Base-by-base conservation (phyloP, 2,113 vertebrate species). In the Seriola quinqueradiata region DNA sequence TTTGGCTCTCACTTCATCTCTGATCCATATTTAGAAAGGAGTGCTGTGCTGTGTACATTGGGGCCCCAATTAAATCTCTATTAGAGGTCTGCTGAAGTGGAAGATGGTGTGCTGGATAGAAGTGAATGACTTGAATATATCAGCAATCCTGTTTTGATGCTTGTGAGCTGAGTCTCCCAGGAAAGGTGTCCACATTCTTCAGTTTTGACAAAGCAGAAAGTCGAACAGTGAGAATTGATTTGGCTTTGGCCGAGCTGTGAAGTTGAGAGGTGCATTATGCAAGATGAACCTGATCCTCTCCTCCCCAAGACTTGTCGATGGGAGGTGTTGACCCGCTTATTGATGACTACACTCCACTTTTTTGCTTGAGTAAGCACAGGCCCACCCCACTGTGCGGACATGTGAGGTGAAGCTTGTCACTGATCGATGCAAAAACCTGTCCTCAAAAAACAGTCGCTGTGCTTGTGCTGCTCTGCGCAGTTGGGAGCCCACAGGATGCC, bases 301-400 rank as follows among this genome's bases (percentile, higher is more conserved):
- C 63, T 66, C 67, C 55, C 76, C 0, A 1, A 46, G 48, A 72
- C 75, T 80, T 80, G 85, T 89, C 82, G 48, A 89, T 88, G 74
- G 42, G 73, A 81, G 69, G 60, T 70, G 87, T 82, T 90, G 88
- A 89, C 80, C 84, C 16, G 11, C 60, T 81, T 86, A 92, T 89
- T 86, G 90, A 93, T 93, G 89, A 92, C 67, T 81, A 46, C 77
- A 83, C 74, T 83, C 68, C 25, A 54, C 59, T 72, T 85, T 87
- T 89, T 70, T 82, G 84, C 91, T 74, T 13, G 70, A 89, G 89
- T 92, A 93, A 94, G 93, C 92, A 92, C 63, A 80, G 85, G 55
- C 52, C 42, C 19, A 34, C 44, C 57, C 54, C 21, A 40, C 21
- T 10, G 70, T 32, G 64, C 54, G 61, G 81, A 79, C 3, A 11